Base-by-base conservation (phyloP, 2,113 vertebrate species). In the Colinus virginianus region DNA sequence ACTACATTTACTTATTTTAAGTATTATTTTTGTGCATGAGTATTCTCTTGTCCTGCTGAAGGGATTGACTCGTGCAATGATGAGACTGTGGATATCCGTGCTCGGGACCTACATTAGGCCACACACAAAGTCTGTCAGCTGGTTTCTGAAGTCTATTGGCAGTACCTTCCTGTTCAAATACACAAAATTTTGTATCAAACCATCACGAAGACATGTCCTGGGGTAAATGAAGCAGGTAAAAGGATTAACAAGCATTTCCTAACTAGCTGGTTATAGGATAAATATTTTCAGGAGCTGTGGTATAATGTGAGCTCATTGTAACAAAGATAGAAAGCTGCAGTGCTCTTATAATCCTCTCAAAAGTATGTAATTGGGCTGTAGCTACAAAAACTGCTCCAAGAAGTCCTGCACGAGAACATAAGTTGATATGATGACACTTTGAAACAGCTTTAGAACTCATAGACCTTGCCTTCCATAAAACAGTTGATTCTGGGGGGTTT, bases 281-380 rank as follows among this genome's bases (percentile, higher is more conserved):
- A 23, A n/a, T 62, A 45, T 53, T 43, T 15, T 3, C 7, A 11
- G 30, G 8, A 62, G 6, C 40, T 45, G 13, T 10, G 43, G 5
- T 43, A 26, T 25, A 9, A 59, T 1, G 4, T 26, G 13, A 71
- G 7, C 4, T 79, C 12, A 9, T 68, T 32, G 2, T 17, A 43
- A 1, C 5, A 38, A 87, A 75, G 5, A 9, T 23, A 11, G 1
- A 43, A 45, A 36, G 4, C 6, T 4, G 6, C 20, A n/a, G 18
- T 15, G 42, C 1, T 69, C 36, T 72, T 43, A 17, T 13, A 3
- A 17, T 19, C 1, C 21, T 13, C 42, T 34, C 2, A 15, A 38
- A 67, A 17, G 13, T 36, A 45, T 16, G 25, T n/a, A 25, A 14
- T 7, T 21, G 7, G 3, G 4, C 5, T 68, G 32, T 18, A 78